Conservation (phyloP, 64 coral and sea anemone genomes). For the Porites australiensis region DNA sequence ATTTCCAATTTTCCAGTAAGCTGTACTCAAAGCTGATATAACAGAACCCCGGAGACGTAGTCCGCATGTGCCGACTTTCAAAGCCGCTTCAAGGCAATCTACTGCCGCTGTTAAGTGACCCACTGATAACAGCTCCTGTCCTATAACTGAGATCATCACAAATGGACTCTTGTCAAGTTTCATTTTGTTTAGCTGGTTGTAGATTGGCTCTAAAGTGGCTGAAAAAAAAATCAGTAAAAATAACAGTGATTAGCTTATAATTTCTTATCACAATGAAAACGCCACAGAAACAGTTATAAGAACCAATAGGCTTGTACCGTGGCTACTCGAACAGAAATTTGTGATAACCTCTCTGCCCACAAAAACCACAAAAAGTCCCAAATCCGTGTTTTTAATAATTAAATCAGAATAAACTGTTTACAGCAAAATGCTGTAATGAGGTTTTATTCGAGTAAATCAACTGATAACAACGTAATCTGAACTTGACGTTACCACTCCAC, state of each 20-base stretch:
- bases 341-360: too few species aligned
- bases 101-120: slow-evolving; percentile 80
- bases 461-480: too few species aligned
- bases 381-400: too few species aligned
- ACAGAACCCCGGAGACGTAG: slow-evolving; percentile 87
- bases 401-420: too few species aligned
- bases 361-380: too few species aligned
- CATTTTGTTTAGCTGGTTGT: slow-evolving; percentile 83
- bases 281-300: neutral
- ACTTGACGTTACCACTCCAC: too few species aligned
- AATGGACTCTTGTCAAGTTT: slow-evolving; percentile 94
- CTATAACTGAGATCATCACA: slow-evolving; percentile 97
- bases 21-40: slow-evolving; percentile 89
- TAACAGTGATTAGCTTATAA: neutral
- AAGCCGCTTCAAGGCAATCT: slow-evolving; percentile 87
- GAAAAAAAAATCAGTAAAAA: neutral
- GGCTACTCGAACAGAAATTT: too few species aligned
- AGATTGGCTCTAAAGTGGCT: slow-evolving; percentile 83
- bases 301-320: neutral
- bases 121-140: slow-evolving; percentile 88
- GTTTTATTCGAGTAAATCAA: too few species aligned
- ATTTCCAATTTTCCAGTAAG: slow-evolving; percentile 96
- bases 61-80: slow-evolving; percentile 88
- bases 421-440: too few species aligned
- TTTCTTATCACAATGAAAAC: neutral